Base-by-base conservation (phyloP, 92 coral and sea anemone species). In the Siderastrea siderea region DNA sequence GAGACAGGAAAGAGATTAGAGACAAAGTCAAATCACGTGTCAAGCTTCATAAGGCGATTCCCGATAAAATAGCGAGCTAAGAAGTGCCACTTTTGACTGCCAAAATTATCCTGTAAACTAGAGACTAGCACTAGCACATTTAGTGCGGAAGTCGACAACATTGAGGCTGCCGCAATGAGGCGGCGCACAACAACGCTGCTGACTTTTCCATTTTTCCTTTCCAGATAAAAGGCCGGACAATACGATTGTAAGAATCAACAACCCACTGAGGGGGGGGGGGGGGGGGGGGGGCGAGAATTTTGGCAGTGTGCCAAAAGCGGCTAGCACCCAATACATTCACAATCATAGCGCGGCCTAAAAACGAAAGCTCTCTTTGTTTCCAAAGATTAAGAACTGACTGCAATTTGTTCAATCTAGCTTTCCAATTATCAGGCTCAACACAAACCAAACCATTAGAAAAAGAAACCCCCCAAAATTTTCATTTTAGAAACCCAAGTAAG, bases 211-310 rank as follows among this genome's bases (percentile, higher is more conserved):
- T 78, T 13, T 79, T 65, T 0, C 69, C 77, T 12, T 45, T 59
- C 88, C 88, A 84, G 7, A 59, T 16, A 47, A 84, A 84, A 2
- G 70, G 38, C 80, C 78, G 75, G 11, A 84, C 65, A 44, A 65
- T 3, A 2, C 3, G 14, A 43, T 60, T 9, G 11, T 51, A 19
- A 10, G 19, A 45, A 1, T 3, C 51, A 47, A 9, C 3, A 66
- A 84, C 73, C 55, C 68, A 61, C 3, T 47, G 44, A 17, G 91
- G 73, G 5, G 53, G 55, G 1, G 79, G 79, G 1, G n/a, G n/a
- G n/a, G n/a, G n/a, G n/a, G n/a, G n/a, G n/a, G n/a, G n/a, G n/a
- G n/a, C n/a, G n/a, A 82, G 46, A 6, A 83, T 43, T 4, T 77
- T 70, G 3, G 80, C 80, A 46, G 16, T 38, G 38, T 78, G 71